Percentiles rank a stretch among this genome's conserved stretches.
Conservation (phyloP, 35 echinoderm and acorn worm species). For the Ophiothrix spiculata region DNA sequence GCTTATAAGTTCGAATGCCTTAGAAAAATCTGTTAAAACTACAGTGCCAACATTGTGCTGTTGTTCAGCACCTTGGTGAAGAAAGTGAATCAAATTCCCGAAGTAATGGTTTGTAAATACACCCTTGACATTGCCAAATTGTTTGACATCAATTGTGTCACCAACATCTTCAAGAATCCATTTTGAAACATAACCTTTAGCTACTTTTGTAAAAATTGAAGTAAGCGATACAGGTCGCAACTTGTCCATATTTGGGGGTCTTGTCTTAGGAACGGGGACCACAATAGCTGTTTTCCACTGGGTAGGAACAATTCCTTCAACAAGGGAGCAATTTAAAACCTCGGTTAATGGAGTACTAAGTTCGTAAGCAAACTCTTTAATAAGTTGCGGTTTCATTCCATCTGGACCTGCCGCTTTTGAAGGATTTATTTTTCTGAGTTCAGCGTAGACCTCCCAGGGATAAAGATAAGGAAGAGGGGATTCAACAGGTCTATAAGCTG, state of each 20-base stretch:
- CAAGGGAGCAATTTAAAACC: slow-evolving; percentile 19
- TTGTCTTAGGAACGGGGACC: slow-evolving; percentile 45
- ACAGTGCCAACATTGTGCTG: slow-evolving; percentile 10
- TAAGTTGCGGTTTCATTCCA: neutral
- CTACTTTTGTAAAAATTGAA: slow-evolving; percentile 32
- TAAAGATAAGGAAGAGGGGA: neutral
- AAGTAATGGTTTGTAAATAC: slow-evolving; percentile 50
- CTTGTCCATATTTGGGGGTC: slow-evolving; percentile 25
- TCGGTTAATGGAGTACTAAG: slow-evolving; percentile 2
- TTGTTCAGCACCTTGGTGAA: slow-evolving; percentile 31
- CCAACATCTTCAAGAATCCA: slow-evolving; percentile 27
- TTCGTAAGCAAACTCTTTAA: slow-evolving; percentile 28
- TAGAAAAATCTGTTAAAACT: slow-evolving; percentile 51
- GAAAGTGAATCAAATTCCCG: slow-evolving; percentile 26
- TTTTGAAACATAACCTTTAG: slow-evolving; percentile 27
- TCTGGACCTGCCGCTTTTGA: slow-evolving; percentile 20
- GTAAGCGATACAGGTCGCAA: slow-evolving; percentile 50
- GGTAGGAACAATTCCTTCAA: neutral
- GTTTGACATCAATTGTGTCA: slow-evolving; percentile 18
- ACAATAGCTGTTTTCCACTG: slow-evolving; percentile 50
- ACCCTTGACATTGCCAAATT: slow-evolving; percentile 53
- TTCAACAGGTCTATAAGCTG: slow-evolving; percentile 3
- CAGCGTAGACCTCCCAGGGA: slow-evolving; percentile 48
- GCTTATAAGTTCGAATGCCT: slow-evolving; percentile 43
- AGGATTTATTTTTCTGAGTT: slow-evolving; percentile 16